Percentiles rank a stretch among this genome's conserved stretches.
phyloP scores from a whole-genome alignment of 2,888 invertebrate genomes.

The Stegophylla sp. region DNA sequence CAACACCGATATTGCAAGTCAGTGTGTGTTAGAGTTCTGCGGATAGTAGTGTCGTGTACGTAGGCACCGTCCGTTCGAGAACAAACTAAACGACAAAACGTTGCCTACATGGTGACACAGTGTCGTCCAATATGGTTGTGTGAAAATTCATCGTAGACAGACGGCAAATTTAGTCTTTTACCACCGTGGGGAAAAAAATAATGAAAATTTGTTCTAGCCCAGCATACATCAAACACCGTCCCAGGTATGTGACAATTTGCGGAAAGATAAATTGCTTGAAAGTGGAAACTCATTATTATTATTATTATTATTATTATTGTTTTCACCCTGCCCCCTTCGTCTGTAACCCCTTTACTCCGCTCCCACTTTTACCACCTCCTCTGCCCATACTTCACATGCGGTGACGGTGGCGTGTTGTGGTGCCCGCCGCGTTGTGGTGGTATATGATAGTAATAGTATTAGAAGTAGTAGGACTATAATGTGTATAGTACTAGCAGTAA shows the following conservation, averaged over 20 bases:
- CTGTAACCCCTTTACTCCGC: background rate
- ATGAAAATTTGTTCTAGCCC: constrained; percentile 52
- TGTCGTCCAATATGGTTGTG: constrained; percentile 23
- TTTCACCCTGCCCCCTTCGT: constrained; percentile 36
- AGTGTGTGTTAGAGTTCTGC: background rate
- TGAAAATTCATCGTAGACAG: background rate
- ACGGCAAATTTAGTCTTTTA: background rate
- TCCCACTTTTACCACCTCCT: background rate
- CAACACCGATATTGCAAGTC: background rate
- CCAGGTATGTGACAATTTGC: constrained; percentile 27
- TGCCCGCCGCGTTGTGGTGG: background rate
- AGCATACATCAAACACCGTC: constrained; percentile 48
- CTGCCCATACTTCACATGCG: background rate
- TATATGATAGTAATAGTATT: no score
- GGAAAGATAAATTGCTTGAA: background rate
- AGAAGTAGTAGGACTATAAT: no score
- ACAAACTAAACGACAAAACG: background rate
- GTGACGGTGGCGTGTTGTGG: constrained; percentile 11
- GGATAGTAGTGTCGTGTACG: background rate
- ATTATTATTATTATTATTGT: constrained; percentile 17
- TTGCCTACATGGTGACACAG: background rate
- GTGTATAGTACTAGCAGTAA: no score
- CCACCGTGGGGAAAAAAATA: constrained; percentile 22
- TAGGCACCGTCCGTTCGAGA: background rate
- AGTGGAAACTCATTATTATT: background rate